These are phyloP conservation scores for Megaceryle maxima DNA, from an alignment of 2,113 vertebrate species.

Conservation along the genomic window DNA sequence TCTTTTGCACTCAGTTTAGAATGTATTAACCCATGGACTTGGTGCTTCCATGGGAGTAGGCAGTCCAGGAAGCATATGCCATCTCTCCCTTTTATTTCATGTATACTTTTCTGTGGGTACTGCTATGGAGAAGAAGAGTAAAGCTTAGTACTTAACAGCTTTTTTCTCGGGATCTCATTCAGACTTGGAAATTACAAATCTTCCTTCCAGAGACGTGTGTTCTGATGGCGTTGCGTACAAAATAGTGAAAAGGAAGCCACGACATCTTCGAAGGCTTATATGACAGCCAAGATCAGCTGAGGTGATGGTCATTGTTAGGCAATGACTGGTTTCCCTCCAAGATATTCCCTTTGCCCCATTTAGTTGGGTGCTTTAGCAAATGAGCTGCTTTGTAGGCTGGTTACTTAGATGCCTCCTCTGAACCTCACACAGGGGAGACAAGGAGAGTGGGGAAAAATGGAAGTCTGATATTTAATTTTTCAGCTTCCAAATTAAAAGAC, in stretches of 20 bases:
- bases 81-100: not conserved
- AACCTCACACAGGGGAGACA: not conserved
- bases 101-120: not conserved
- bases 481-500: not conserved
- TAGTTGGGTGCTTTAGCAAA: not conserved
- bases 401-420: not conserved
- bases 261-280: not conserved
- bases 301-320: not conserved
- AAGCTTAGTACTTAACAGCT: not conserved
- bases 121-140: not conserved
- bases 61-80: not conserved
- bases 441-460: not conserved
- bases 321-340: not conserved
- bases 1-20: not conserved
- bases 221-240: not conserved
- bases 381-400: not conserved
- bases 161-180: not conserved
- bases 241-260: not conserved
- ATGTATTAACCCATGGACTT: not conserved
- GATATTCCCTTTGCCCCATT: rapidly evolving
- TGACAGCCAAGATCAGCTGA: not conserved
- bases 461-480: not conserved
- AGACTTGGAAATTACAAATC: not conserved
- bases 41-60: not conserved
- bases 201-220: not conserved